Percentiles rank a stretch among this genome's conserved stretches.
Conservation (phyloP, 2,113 vertebrate species). For the Paramisgurnus dabryanus region DNA sequence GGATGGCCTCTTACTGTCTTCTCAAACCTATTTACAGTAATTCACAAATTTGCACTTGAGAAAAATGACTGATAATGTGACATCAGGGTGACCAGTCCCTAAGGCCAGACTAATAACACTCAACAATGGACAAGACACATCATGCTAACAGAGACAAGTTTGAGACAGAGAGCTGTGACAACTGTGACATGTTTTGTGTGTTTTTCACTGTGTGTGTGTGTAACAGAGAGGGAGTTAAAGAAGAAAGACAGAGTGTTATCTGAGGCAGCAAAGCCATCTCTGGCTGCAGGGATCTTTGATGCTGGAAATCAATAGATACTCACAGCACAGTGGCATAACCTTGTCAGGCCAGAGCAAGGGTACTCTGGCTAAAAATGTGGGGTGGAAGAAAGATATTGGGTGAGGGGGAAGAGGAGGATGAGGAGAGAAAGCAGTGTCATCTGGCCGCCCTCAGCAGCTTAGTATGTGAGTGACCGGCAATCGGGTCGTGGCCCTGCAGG, state of each 20-base stretch:
- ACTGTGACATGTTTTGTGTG: constrained; percentile 20
- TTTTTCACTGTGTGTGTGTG: constrained; percentile 3
- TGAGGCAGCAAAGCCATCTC: constrained; percentile 70
- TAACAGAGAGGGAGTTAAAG: constrained; percentile 64
- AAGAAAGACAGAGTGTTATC: constrained; percentile 63
- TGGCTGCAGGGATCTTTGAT: constrained; percentile 71
- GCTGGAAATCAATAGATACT: constrained; percentile 80
- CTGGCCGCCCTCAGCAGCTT: constrained; percentile 57
- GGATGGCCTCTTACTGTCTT: too few relatives aligned
- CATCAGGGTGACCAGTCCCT: constrained; percentile 26
- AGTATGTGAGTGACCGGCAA: constrained; percentile 62
- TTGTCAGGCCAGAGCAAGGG: constrained; percentile 78
- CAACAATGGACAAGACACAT: constrained; percentile 38
- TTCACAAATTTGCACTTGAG: constrained; percentile 19
- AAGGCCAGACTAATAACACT: constrained; percentile 17
- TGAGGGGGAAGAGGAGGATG: constrained; percentile 23
- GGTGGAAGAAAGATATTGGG: constrained; percentile 49
- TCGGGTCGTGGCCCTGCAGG: constrained; percentile 59
- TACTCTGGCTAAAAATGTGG: constrained; percentile 68
- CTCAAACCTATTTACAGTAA: constrained; percentile 14
- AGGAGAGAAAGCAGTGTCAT: constrained; percentile 44
- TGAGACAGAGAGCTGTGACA: constrained; percentile 46
- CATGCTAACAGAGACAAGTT: constrained; percentile 36
- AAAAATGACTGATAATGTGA: constrained; percentile 37
- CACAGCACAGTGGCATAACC: constrained; percentile 78